A percentile compares a stretch with the other conserved stretches of the same genome.
Conservation (phyloP, 2,888 invertebrate genomes). For the Noctua janthina region DNA sequence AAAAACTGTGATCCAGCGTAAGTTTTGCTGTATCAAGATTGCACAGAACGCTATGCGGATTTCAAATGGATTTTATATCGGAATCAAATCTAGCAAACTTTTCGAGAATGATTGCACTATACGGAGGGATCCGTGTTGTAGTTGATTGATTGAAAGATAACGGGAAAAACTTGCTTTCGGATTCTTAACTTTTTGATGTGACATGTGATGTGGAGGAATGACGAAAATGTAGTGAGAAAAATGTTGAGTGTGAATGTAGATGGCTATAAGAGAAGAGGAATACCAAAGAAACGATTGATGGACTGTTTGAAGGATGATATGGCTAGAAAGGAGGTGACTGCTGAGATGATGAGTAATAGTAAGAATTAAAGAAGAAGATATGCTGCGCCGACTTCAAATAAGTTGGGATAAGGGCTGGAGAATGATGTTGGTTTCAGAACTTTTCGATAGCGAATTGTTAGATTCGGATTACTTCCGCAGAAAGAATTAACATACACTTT, state of each 20-base stretch:
- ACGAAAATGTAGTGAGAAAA: no score
- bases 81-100: conserved; percentile 23
- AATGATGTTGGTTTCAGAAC: no score
- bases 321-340: no score
- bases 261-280: no score
- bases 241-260: no score
- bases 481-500: background rate
- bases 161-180: background rate
- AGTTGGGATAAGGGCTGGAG: no score
- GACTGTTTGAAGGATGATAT: no score
- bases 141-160: conserved; percentile 45
- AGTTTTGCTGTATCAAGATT: conserved; percentile 17
- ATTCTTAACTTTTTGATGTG: background rate
- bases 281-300: no score
- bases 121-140: background rate
- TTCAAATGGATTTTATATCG: conserved; percentile 34
- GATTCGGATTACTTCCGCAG: background rate
- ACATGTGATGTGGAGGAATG: no score
- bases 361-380: no score
- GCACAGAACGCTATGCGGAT: conserved; percentile 3
- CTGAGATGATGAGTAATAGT: no score
- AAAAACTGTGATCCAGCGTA: background rate
- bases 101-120: conserved; percentile 2
- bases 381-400: no score
- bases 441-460: conserved; percentile 1